phyloP scores from a whole-genome alignment of 2,888 invertebrate genomes.

The Drosophila mimetica region DNA sequence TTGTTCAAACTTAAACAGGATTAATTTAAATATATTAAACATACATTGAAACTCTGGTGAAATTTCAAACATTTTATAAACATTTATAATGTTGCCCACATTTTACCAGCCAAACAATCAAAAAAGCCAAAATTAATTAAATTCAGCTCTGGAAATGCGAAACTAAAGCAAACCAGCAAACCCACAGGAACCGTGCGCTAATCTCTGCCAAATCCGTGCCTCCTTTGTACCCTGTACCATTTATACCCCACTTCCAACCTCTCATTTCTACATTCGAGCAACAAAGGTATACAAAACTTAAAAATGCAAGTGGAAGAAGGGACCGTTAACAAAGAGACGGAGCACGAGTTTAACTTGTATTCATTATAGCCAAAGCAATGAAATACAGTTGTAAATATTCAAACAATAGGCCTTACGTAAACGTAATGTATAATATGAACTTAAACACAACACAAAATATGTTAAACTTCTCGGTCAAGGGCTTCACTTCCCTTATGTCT shows the following conservation, averaged over 20 bases:
- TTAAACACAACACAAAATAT: no score
- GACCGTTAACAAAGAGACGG: conserved; percentile 55
- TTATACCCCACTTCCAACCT: neutral
- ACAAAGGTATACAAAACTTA: conserved; percentile 44
- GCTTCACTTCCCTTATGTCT: no score
- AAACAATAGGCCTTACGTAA: neutral
- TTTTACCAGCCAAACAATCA: conserved; percentile 37
- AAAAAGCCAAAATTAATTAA: conserved; percentile 66
- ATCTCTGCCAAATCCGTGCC: conserved; percentile 57
- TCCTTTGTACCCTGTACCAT: conserved; percentile 13
- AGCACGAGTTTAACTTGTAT: conserved; percentile 59
- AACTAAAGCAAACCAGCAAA: conserved; percentile 47
- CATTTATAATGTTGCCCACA: neutral
- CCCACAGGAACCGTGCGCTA: conserved; percentile 56
- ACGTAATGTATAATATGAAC: neutral
- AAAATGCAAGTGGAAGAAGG: conserved; percentile 33
- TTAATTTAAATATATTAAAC: neutral
- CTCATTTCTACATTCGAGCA: conserved; percentile 22
- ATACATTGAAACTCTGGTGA: neutral
- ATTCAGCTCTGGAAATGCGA: conserved; percentile 31
- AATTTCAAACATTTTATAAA: neutral
- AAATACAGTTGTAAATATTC: neutral
- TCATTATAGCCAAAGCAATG: conserved; percentile 1
- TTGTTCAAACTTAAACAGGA: neutral
- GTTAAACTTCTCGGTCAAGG: no score